Evolutionary conservation across 2,113 vertebrate species (phyloP).

Genomic region (Podarcis muralis): DNA sequence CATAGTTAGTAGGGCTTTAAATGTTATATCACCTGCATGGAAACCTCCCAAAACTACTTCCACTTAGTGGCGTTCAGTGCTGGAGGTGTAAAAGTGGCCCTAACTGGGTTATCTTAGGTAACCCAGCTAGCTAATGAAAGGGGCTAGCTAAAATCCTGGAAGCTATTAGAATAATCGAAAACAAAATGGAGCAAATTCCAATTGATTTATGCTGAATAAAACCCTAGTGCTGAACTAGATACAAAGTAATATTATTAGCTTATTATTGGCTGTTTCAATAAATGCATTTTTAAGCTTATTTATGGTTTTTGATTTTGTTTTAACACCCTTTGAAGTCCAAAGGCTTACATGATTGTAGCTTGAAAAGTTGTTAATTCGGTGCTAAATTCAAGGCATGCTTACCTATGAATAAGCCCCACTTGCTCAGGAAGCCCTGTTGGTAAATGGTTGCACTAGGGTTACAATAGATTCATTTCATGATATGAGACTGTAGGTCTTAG

Average conservation of each 20-base stretch:
- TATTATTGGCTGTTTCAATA: conserved; percentile 48
- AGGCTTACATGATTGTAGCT: neutral
- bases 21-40: neutral
- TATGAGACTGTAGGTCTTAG: neutral
- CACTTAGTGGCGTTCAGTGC: neutral
- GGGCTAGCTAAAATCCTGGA: neutral
- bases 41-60: neutral
- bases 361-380: neutral
- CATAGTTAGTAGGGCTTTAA: neutral
- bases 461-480: neutral
- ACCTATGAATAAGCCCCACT: neutral
- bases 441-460: neutral
- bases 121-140: neutral
- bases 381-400: neutral
- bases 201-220: conserved; percentile 22
- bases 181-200: too few relatives aligned
- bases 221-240: neutral
- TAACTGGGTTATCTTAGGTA: neutral
- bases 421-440: too few relatives aligned
- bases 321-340: neutral
- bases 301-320: neutral
- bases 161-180: too few relatives aligned
- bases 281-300: conserved; percentile 33
- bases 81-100: neutral
- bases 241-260: neutral